Evolutionary conservation across 64 coral and sea anemone genomes (phyloP), one percentile per base, ranked within the genome.

Genomic region (Cladopsammia gracilis): DNA sequence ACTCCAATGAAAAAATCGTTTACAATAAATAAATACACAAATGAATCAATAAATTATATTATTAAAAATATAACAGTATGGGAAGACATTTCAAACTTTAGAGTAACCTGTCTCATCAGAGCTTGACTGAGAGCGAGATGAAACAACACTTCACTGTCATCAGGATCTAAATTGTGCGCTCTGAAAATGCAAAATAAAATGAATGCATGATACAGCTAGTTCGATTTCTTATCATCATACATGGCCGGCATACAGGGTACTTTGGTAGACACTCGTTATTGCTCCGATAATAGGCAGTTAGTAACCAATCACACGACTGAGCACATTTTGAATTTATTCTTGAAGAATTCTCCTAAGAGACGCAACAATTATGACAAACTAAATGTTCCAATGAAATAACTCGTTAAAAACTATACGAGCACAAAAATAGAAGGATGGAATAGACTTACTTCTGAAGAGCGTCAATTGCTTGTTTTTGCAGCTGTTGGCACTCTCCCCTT

Each of bases 111-210:
- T 96, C 97, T 98, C 77, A 95, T 76, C 23, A 86, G 47, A 74
- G 97, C 94, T 65, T 96, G 91, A 60, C 88, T 91, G 24, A 98
- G 82, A 46, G 97, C 91, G 51, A 98, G 91, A 81, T 98, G 87
- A 85, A 98, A 98, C 51, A 98, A 82, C 1, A 93, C 89, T 64
- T 98, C 97, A 34, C 90, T 77, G 78, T 98, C 97, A 78, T 91
- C 69, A 34, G 91, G 94, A 25, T 98, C 97, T 6, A 92, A 25
- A 70, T 93, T 95, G 20, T 92, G 94, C 50, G 90, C 94, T 90
- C 97, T 98, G 89, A 77, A 52, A 16, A 67, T 3, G 53, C 48
- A 54, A 87, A 23, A 56, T 9, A 58, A n/a, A 20, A 66, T 52
- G 52, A 34, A 34, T 34, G 34, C 34, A 2, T 34, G 34, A 34